These are phyloP conservation scores for Amia ocellicauda DNA, from an alignment of 2,113 vertebrate genomes.

Conservation along the genomic window DNA sequence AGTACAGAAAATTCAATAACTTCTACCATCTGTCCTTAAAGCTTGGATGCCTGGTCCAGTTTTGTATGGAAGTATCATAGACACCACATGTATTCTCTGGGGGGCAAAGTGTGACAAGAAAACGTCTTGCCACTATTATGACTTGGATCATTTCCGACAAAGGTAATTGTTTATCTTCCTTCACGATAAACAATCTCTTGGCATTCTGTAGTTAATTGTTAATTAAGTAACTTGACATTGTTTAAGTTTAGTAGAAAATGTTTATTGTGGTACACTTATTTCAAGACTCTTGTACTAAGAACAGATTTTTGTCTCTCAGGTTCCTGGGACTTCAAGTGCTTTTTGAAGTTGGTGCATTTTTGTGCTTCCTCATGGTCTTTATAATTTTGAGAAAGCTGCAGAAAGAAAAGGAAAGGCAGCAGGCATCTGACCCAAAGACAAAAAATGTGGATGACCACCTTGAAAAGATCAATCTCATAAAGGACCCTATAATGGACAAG, in stretches of 20 bases:
- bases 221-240: not conserved
- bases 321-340: constrained; percentile 73
- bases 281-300: not conserved
- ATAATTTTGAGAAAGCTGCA: constrained; percentile 51
- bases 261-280: not conserved
- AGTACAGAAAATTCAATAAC: no score
- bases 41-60: constrained; percentile 89
- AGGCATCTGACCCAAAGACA: not conserved
- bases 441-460: no score
- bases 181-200: not conserved
- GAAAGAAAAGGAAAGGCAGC: not conserved
- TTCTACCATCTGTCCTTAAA: constrained; percentile 38
- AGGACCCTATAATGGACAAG: not conserved
- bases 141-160: constrained; percentile 74
- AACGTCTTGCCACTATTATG: constrained; percentile 82
- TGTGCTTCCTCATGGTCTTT: constrained; percentile 59
- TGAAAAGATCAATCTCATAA: not conserved
- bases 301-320: constrained; percentile 48
- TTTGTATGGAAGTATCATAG: constrained; percentile 82
- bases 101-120: constrained; percentile 63
- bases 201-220: not conserved
- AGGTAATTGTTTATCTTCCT: constrained; percentile 53
- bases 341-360: constrained; percentile 61
- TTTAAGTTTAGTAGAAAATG: not conserved
- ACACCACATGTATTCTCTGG: constrained; percentile 83